These are phyloP conservation scores for Poecile atricapillus DNA, from an alignment of 2,113 vertebrate genomes.

Conservation along the genomic window DNA sequence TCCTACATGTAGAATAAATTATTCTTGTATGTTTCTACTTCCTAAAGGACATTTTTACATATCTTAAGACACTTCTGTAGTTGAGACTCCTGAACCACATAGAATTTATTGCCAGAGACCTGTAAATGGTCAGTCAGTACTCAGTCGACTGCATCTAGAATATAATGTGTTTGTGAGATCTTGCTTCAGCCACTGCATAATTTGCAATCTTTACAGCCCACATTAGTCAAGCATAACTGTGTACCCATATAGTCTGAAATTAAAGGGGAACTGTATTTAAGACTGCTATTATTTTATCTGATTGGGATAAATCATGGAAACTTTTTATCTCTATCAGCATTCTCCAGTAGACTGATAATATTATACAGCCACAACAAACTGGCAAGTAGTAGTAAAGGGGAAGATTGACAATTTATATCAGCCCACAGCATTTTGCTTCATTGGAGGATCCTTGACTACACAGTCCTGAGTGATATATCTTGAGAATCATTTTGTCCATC, in stretches of 20 bases:
- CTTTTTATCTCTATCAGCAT: neutral
- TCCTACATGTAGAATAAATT: neutral
- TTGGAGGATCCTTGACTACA: neutral
- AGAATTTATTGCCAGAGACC: neutral
- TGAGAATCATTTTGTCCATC: neutral
- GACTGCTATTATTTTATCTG: constrained; percentile 9
- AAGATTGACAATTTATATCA: neutral
- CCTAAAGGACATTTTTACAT: neutral
- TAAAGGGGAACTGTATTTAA: neutral
- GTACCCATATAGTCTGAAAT: neutral
- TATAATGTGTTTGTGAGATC: neutral
- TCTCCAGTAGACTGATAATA: neutral
- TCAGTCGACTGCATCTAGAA: neutral
- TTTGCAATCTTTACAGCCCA: neutral
- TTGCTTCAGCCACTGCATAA: neutral
- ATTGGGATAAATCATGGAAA: neutral
- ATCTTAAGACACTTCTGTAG: neutral
- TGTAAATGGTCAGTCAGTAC: neutral
- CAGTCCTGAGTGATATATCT: neutral
- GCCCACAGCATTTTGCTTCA: neutral
- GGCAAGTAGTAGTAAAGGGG: neutral
- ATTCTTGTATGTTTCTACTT: neutral
- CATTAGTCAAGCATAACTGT: neutral
- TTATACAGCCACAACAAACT: neutral
- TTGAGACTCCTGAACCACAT: neutral